Evolutionary conservation across 2,888 invertebrate genomes (phyloP), one percentile per base, ranked within the genome.

Genomic region (Venustoraphidia nigricollis): DNA sequence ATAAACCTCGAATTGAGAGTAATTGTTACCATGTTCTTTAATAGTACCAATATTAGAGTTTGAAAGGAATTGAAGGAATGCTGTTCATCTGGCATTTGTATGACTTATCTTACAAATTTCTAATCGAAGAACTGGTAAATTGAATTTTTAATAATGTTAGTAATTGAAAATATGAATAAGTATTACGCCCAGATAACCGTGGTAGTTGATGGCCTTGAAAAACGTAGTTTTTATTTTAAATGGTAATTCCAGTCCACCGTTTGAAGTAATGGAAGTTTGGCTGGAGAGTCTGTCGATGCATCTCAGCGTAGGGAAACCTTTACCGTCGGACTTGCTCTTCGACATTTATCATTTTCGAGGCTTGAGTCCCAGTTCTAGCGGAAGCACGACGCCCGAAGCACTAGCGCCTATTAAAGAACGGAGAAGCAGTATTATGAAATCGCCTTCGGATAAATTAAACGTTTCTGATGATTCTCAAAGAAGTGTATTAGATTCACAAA

Each of bases 181-280:
- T 27, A 5, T 6, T 27, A 27, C 27, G 27, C 27, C 27, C 3
- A 27, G 27, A 27, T 1, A 27, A 27, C 27, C 17, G 17, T 27
- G 27, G 27, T 6, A 27, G 27, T 27, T 27, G 27, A 6, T 27
- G 27, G 27, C 27, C 6, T 27, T 27, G 3, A 27, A 27, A 27
- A 27, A 27, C 6, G 27, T 27, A 27, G 27, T 27, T 27, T 45
- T 40, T 50, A 13, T 10, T 40, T 34, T 27, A 11, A 4, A 45
- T 5, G 34, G 36, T 37, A 37, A 35, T 58, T 60, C 13, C 49
- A 87, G 91, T 59, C 93, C 93, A 0, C 83, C 90, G 1, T 93
- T 93, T 67, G 91, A 92, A 61, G 81, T 87, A 36, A 77, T 91
- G 63, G 84, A 88, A 67, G 79, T 83, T n/a, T 92, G 93, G 92